Evolutionary conservation across 2,797 vertebrate genomes (phyloP).

Genomic region (Microhierax caerulescens): DNA sequence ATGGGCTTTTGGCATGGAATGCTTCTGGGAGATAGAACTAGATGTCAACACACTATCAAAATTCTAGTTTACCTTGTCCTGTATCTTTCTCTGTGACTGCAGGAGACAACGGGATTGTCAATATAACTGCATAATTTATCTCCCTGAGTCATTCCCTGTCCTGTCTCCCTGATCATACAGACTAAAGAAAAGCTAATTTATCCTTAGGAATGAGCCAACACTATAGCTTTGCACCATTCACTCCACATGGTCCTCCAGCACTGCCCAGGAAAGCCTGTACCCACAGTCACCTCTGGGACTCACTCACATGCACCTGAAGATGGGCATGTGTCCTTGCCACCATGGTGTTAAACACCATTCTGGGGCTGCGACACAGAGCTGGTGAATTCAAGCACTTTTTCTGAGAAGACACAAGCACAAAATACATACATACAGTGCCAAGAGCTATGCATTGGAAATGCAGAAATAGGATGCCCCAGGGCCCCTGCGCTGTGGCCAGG

Average conservation of each 20-base stretch:
- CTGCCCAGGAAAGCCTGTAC: neutral
- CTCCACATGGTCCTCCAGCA: neutral
- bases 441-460: neutral
- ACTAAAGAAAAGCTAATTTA: neutral
- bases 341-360: neutral
- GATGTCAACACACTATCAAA: neutral
- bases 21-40: neutral
- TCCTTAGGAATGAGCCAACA: neutral
- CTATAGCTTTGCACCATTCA: neutral
- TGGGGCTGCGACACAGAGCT: neutral
- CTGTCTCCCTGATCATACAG: neutral
- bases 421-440: rapidly evolving
- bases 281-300: neutral
- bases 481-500: rapidly evolving
- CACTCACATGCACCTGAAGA: rapidly evolving
- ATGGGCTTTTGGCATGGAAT: neutral
- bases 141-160: neutral
- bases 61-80: neutral
- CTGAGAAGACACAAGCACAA: neutral
- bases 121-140: neutral
- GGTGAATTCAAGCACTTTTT: neutral
- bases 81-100: neutral
- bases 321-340: rapidly evolving
- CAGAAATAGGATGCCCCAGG: neutral
- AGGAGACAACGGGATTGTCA: neutral